phyloP scores from a whole-genome alignment of 2,113 vertebrate genomes.

The Penelope pileata region DNA sequence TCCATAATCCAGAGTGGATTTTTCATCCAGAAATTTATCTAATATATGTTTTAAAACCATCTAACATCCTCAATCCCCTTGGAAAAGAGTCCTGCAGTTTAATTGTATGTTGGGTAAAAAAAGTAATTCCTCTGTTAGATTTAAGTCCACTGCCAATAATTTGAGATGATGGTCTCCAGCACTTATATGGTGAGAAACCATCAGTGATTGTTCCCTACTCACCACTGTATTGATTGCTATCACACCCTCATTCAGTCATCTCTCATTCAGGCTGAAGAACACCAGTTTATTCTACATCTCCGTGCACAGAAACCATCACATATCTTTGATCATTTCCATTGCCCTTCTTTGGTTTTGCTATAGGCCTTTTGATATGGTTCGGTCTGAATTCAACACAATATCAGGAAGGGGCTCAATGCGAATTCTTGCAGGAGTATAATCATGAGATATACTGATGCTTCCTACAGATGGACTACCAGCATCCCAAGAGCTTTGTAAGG shows the following conservation, averaged over 20 bases:
- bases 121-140: background rate
- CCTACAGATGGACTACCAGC: background rate
- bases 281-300: conserved; percentile 3
- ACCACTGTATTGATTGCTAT: background rate
- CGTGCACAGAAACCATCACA: background rate
- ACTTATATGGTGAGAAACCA: background rate
- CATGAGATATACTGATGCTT: background rate
- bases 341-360: background rate
- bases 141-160: background rate
- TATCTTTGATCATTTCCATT: conserved; percentile 3
- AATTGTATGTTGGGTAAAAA: conserved; percentile 16
- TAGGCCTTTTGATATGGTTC: background rate
- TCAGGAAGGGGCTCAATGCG: background rate
- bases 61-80: background rate
- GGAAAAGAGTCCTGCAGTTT: background rate
- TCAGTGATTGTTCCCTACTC: conserved; percentile 16
- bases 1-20: background rate
- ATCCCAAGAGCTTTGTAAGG: background rate
- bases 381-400: conserved; percentile 9
- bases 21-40: background rate
- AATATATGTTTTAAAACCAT: background rate
- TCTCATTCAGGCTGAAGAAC: background rate
- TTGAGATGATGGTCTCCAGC: background rate
- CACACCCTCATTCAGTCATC: background rate
- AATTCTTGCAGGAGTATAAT: background rate